phyloP scores from a whole-genome alignment of 2,888 invertebrate species.

The Drosophila maculinotata region DNA sequence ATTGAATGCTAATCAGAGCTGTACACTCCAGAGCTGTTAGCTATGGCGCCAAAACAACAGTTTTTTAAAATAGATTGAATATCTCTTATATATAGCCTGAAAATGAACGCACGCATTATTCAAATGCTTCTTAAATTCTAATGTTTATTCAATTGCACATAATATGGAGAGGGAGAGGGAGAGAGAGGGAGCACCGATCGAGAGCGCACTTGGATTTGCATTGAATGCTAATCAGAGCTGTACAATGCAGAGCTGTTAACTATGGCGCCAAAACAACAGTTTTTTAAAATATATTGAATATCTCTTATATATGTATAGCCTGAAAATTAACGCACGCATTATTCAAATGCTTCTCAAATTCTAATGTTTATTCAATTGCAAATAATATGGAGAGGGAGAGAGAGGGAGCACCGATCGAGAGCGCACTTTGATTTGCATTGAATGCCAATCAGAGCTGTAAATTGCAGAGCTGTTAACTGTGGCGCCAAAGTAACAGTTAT shows the following conservation, averaged over 20 bases:
- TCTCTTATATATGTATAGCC: constrained; percentile 42
- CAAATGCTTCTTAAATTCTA: constrained; percentile 1
- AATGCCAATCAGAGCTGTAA: constrained; percentile 36
- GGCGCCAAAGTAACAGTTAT: background rate
- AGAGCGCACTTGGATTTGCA: constrained; percentile 21
- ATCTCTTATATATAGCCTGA: constrained; percentile 43
- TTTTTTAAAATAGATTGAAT: constrained; percentile 2
- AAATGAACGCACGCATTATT: constrained; percentile 43
- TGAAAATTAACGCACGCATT: constrained; percentile 44
- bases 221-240: constrained; percentile 39
- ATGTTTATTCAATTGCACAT: constrained; percentile 38
- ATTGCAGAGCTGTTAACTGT: constrained; percentile 4
- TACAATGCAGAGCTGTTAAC: constrained; percentile 5
- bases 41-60: background rate
- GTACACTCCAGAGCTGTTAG: constrained; percentile 11
- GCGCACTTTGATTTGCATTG: constrained; percentile 20
- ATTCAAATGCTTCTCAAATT: constrained; percentile 2
- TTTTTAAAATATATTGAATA: constrained; percentile 1
- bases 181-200: constrained; percentile 26
- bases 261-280: background rate
- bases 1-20: constrained; percentile 36
- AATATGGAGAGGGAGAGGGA: constrained; percentile 4
- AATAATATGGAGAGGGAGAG: constrained; percentile 10
- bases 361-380: constrained; percentile 37
- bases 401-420: constrained; percentile 28